Evolutionary conservation across 1,140 invertebrate species (phyloP).

Genomic region (Glossosoma conforme): DNA sequence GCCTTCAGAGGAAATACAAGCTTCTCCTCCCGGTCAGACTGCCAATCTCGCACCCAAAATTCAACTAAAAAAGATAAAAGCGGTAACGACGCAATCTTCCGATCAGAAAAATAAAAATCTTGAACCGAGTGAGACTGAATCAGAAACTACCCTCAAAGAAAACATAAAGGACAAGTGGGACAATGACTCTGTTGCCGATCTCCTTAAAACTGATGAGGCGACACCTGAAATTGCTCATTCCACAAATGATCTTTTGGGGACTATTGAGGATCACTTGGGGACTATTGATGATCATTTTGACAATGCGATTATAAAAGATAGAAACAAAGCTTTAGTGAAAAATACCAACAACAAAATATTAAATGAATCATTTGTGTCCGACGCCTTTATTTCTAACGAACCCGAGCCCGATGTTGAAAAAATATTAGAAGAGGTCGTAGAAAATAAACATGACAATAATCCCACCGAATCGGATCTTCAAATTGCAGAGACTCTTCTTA

Average conservation of each 20-base stretch:
- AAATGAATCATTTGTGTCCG: too few relatives aligned
- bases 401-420: neutral
- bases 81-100: neutral
- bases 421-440: neutral
- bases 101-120: neutral
- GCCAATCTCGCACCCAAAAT: constrained; percentile 46
- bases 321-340: too few relatives aligned
- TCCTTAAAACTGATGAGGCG: constrained; percentile 5
- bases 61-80: constrained; percentile 41
- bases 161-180: constrained; percentile 9
- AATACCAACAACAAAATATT: too few relatives aligned
- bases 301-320: too few relatives aligned
- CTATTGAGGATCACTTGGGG: constrained; percentile 8
- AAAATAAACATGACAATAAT: constrained; percentile 12
- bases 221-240: neutral
- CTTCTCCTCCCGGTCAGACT: constrained; percentile 35
- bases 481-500: constrained; percentile 45
- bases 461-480: constrained; percentile 42
- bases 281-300: too few relatives aligned
- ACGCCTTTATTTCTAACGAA: neutral
- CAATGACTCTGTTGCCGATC: constrained; percentile 9
- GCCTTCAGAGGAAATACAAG: neutral
- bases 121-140: neutral
- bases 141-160: neutral
- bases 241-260: neutral